These are phyloP conservation scores for Papilio xuthus DNA, from an alignment of 1,140 invertebrate genomes.

Conservation along the genomic window DNA sequence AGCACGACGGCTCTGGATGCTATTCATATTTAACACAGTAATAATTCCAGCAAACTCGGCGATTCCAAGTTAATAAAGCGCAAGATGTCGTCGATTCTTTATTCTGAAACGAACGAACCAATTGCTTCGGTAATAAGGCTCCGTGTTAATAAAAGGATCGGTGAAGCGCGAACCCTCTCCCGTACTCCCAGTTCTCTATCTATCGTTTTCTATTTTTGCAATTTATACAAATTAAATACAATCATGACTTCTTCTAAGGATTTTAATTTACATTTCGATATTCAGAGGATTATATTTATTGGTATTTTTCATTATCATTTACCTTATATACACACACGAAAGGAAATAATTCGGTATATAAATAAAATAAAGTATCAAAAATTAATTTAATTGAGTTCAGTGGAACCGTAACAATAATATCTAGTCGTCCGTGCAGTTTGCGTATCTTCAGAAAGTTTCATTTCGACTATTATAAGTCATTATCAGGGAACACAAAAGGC, in stretches of 20 bases:
- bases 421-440: conserved; percentile 7
- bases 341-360: neutral
- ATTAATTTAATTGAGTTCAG: neutral
- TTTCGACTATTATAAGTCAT: conserved; percentile 71
- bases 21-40: conserved; percentile 47
- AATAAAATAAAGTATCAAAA: neutral
- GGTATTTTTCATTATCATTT: neutral
- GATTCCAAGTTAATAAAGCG: conserved; percentile 67
- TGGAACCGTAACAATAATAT: conserved; percentile 6
- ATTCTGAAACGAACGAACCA: conserved; percentile 69
- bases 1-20: neutral
- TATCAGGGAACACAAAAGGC: conserved; percentile 68
- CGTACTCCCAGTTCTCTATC: neutral
- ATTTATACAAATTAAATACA: conserved; percentile 7
- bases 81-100: conserved; percentile 73
- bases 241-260: neutral
- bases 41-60: conserved; percentile 56
- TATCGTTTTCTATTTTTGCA: neutral
- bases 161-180: conserved; percentile 42
- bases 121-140: conserved; percentile 74
- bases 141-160: conserved; percentile 69
- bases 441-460: conserved; percentile 60
- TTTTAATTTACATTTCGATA: neutral
- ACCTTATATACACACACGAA: neutral
- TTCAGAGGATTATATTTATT: neutral